phyloP scores from a whole-genome alignment of 2,113 vertebrate genomes.

The Onychostruthus taczanowskii region DNA sequence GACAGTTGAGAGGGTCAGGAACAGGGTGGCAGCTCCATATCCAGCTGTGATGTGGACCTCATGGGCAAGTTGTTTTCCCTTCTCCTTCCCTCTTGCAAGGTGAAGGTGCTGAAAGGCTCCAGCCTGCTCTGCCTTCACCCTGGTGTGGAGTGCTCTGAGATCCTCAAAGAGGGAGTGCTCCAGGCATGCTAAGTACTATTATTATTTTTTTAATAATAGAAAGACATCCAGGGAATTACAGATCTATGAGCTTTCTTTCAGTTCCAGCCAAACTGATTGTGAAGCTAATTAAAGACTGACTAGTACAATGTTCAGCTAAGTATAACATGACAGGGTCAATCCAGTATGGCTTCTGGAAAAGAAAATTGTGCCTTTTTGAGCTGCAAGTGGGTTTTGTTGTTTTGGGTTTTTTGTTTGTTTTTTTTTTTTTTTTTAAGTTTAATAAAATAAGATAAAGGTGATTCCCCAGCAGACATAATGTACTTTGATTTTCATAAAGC shows the following conservation, averaged over 20 bases:
- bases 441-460: conserved; percentile 59
- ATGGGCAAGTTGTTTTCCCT: background rate
- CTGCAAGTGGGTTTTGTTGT: background rate
- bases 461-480: conserved; percentile 31
- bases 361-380: conserved; percentile 7
- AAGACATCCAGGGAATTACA: conserved; percentile 37
- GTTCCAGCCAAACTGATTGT: conserved; percentile 36
- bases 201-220: conserved; percentile 46
- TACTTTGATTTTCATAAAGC: conserved; percentile 52
- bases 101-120: background rate
- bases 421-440: conserved; percentile 6
- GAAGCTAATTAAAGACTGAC: conserved; percentile 54
- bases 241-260: conserved; percentile 33
- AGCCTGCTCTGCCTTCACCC: background rate
- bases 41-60: background rate
- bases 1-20: background rate
- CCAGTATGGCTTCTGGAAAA: conserved; percentile 12
- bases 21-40: background rate
- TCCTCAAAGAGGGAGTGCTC: background rate
- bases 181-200: conserved; percentile 8
- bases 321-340: conserved; percentile 51
- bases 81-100: background rate
- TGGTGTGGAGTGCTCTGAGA: background rate
- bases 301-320: background rate
- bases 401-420: background rate